Conservation (phyloP, 2,113 vertebrate species). For the Eptesicus fuscus region DNA sequence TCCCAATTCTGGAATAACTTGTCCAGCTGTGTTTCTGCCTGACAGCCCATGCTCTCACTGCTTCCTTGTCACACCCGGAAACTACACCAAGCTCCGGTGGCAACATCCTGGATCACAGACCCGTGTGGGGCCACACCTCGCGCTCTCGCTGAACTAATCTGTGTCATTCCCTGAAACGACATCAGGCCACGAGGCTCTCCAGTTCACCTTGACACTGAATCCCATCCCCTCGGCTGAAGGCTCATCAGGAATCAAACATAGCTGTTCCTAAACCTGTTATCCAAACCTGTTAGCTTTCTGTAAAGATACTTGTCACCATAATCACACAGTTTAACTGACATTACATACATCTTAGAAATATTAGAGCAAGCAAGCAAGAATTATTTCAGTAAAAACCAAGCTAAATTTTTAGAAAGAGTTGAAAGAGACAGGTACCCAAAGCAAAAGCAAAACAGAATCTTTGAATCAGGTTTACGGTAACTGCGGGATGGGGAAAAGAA, state of each 20-base stretch:
- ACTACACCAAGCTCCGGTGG: neutral
- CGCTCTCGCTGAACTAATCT: fast-evolving
- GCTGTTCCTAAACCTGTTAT: neutral
- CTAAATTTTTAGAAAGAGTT: neutral
- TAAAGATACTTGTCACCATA: neutral
- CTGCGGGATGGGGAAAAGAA: no score
- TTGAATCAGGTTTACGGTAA: fast-evolving
- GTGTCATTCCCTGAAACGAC: neutral
- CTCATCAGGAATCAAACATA: neutral
- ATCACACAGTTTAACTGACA: neutral
- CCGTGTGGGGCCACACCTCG: fast-evolving
- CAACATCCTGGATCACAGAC: neutral
- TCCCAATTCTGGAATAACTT: neutral
- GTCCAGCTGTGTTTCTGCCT: neutral
- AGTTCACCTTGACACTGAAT: neutral
- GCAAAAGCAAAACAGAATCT: neutral
- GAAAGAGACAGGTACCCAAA: neutral
- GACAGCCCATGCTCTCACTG: neutral
- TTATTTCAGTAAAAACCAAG: neutral
- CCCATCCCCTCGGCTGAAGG: neutral
- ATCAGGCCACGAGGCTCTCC: fast-evolving
- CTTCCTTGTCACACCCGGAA: neutral
- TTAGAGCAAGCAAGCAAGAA: neutral
- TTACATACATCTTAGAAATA: neutral
- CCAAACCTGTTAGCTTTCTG: no score